Evolutionary conservation across 2,797 vertebrate genomes (phyloP).

Genomic region (Tenualosa ilisha): DNA sequence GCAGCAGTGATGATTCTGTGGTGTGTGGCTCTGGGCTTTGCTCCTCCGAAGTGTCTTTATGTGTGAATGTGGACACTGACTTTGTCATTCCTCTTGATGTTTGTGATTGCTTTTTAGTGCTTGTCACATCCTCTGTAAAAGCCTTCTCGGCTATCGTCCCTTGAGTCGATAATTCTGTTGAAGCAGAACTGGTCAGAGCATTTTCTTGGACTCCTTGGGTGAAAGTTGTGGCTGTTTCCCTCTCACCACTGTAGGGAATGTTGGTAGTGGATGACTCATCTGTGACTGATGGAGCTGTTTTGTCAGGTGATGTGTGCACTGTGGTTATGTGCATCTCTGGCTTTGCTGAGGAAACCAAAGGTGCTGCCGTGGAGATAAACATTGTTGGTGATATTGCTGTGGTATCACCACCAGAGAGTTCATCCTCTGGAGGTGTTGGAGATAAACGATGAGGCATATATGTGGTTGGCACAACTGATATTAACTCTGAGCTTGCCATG

Average conservation of each 20-base stretch:
- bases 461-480: background rate
- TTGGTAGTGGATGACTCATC: background rate
- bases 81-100: background rate
- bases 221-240: background rate
- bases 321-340: background rate
- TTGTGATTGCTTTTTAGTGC: background rate
- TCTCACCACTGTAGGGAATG: background rate
- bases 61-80: background rate
- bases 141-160: background rate
- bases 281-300: background rate
- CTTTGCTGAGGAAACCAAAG: background rate
- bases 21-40: background rate
- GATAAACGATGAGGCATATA: background rate
- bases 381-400: background rate
- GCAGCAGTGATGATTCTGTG: background rate
- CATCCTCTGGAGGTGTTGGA: background rate
- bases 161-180: background rate
- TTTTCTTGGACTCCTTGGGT: background rate
- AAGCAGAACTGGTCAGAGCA: background rate
- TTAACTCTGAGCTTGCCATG: constrained; percentile 15
- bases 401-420: background rate
- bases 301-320: background rate
- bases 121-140: background rate
- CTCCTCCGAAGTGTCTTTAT: background rate
- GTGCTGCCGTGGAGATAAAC: background rate